These are phyloP conservation scores for Zaprionus capensis DNA, from an alignment of 1,140 invertebrate species.

Conservation along the genomic window DNA sequence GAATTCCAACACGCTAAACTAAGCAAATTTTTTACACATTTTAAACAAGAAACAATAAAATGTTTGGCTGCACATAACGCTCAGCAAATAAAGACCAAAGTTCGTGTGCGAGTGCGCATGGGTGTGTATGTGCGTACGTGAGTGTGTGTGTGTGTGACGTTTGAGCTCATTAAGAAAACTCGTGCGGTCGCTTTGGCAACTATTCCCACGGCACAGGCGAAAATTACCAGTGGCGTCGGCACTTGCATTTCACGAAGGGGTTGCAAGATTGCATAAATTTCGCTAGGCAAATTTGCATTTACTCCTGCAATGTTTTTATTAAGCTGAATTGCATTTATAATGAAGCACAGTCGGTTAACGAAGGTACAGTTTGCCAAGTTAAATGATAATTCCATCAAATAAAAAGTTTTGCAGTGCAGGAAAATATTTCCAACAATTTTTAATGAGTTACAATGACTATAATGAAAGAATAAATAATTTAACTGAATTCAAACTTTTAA, in stretches of 20 bases:
- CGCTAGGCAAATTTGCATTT: background rate
- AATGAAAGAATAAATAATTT: background rate
- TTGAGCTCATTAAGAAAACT: constrained; percentile 75
- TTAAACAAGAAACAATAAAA: constrained; percentile 45
- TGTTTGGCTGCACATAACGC: constrained; percentile 40
- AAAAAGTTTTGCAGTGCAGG: background rate
- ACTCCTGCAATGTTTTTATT: background rate
- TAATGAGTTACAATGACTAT: background rate
- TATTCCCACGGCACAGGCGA: constrained; percentile 46
- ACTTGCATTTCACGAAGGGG: background rate
- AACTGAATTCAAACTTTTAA: background rate
- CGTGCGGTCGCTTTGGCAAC: constrained; percentile 71
- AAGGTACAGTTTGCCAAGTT: background rate
- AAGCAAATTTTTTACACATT: constrained; percentile 61
- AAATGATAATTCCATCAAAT: background rate
- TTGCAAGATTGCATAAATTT: constrained; percentile 1
- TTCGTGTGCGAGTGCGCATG: constrained; percentile 11
- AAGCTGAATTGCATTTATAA: constrained; percentile 5
- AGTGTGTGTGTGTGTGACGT: constrained; percentile 48
- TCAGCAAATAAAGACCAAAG: constrained; percentile 52
- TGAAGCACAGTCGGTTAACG: background rate
- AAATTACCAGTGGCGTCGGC: constrained; percentile 21
- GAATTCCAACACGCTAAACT: constrained; percentile 39
- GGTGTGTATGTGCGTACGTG: background rate
- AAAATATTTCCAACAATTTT: background rate